Evolutionary conservation across 1,140 invertebrate species (phyloP), one percentile per base, ranked within the genome.

Genomic region (Hypsibius dujardini): DNA sequence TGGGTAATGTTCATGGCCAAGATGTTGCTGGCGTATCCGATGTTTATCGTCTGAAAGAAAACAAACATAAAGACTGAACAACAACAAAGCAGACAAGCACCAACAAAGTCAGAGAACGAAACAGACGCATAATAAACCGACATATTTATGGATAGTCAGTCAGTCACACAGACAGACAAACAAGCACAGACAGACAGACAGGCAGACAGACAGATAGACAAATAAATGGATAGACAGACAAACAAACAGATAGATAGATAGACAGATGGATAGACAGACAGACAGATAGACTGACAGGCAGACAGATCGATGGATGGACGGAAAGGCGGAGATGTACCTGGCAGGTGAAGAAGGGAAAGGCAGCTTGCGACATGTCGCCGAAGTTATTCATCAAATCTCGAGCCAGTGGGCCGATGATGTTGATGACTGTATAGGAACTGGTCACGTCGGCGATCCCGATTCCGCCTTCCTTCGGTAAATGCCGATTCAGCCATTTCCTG

Each of bases 361-460:
- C 88, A 71, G 86, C 86, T n/a, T 89, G 87, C 74, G 86, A 86
- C 56, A 95, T 83, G 79, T 93, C 88, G 0, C 92, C 93, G 12
- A 98, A 81, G 80, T 97, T 92, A 1, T 89, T 88, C 12, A 98
- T 81, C 2, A 98, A 80, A 74, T 87, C 85, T 73, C 91, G 84
- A 0, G 93, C 90, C 75, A 92, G 88, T 3, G 94, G 94, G 1
- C 95, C 95, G 84, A 98, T 88, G 47, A 98, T 85, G 78, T 93
- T 94, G 72, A 98, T 88, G 1, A 93, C 93, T n/a, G 95, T 97
- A 76, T 95, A 98, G 82, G 93, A 89, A 45, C 92, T 94, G 0
- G 95, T 98, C 1, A 98, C 90, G 79, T 98, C 94, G 1, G 88
- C 88, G 2, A 96, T 81, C 46, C 88, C 86, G 1, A 97, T 89